phyloP scores from a whole-genome alignment of 1,140 invertebrate species.

The Globodera rostochiensis region DNA sequence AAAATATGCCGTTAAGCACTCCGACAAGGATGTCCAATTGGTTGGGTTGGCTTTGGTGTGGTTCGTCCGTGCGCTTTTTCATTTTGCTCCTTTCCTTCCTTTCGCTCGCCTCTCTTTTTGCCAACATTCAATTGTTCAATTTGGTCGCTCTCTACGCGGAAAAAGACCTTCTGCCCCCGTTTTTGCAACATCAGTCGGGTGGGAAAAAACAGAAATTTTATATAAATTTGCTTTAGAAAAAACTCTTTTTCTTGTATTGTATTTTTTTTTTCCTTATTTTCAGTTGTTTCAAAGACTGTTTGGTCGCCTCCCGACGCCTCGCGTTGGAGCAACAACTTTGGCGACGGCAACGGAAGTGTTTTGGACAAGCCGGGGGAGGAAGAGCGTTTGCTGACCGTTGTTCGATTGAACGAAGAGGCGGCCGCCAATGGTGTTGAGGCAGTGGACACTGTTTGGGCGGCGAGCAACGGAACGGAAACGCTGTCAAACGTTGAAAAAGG shows the following conservation, averaged over 20 bases:
- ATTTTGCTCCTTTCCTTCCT: slow-evolving; percentile 31
- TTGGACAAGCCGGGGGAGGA: not conserved
- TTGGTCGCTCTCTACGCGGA: slow-evolving; percentile 29
- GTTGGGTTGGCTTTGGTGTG: slow-evolving; percentile 10
- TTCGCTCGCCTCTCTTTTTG: slow-evolving; percentile 28
- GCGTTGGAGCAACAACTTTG: slow-evolving; percentile 6
- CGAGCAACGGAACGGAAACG: not conserved
- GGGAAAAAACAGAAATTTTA: not conserved
- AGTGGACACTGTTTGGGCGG: not conserved
- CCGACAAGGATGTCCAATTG: slow-evolving; percentile 2
- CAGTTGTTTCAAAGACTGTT: not conserved
- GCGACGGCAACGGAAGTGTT: not conserved
- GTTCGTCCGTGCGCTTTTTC: slow-evolving; percentile 24
- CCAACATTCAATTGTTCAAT: slow-evolving; percentile 33
- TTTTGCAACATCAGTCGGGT: slow-evolving; percentile 2
- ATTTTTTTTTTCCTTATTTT: not conserved
- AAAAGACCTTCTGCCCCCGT: slow-evolving; percentile 11
- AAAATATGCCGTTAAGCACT: not conserved
- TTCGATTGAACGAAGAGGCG: not conserved
- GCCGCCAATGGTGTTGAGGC: no score
- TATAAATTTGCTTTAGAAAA: not conserved
- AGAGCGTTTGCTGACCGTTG: not conserved
- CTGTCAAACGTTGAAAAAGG: not conserved
- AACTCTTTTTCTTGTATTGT: not conserved
- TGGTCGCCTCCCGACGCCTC: not conserved